These are phyloP conservation scores for Opisthograptis luteolata DNA, from an alignment of 2,888 invertebrate genomes.

Conservation along the genomic window DNA sequence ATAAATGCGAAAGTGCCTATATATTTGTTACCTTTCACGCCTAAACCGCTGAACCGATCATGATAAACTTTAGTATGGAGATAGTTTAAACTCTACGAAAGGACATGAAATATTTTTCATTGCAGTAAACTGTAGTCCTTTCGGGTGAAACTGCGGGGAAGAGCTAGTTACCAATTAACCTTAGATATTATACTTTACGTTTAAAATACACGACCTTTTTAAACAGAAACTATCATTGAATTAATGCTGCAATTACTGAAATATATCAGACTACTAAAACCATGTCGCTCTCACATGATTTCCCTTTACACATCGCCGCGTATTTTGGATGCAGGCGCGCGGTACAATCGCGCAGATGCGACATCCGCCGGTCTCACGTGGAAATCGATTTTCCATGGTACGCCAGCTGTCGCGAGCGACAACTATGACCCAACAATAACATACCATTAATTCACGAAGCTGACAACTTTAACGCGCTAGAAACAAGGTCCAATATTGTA, in stretches of 20 bases:
- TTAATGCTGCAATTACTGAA: not conserved
- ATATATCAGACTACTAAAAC: conserved; percentile 33
- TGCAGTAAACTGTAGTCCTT: too few species aligned
- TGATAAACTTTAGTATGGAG: too few species aligned
- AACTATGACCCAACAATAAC: conserved; percentile 55
- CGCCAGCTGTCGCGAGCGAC: conserved; percentile 81
- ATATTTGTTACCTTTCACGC: too few species aligned
- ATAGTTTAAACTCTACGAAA: too few species aligned
- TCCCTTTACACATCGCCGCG: conserved; percentile 59
- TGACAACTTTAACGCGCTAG: conserved; percentile 36
- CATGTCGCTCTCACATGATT: conserved; percentile 43
- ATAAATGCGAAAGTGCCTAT: too few species aligned
- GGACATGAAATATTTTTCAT: too few species aligned
- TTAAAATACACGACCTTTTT: too few species aligned
- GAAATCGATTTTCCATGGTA: conserved; percentile 83
- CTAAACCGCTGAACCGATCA: too few species aligned
- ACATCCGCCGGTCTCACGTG: conserved; percentile 82
- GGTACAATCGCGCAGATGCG: conserved; percentile 78
- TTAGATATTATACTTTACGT: too few species aligned
- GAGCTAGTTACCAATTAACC: too few species aligned
- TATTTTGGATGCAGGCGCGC: conserved; percentile 71
- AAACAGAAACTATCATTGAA: not conserved
- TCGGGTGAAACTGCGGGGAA: too few species aligned
- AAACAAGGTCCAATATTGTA: conserved; percentile 44
- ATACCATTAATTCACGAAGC: conserved; percentile 31